Evolutionary conservation across 2,797 vertebrate genomes (phyloP).

Genomic region (Melopsittacus undulatus): DNA sequence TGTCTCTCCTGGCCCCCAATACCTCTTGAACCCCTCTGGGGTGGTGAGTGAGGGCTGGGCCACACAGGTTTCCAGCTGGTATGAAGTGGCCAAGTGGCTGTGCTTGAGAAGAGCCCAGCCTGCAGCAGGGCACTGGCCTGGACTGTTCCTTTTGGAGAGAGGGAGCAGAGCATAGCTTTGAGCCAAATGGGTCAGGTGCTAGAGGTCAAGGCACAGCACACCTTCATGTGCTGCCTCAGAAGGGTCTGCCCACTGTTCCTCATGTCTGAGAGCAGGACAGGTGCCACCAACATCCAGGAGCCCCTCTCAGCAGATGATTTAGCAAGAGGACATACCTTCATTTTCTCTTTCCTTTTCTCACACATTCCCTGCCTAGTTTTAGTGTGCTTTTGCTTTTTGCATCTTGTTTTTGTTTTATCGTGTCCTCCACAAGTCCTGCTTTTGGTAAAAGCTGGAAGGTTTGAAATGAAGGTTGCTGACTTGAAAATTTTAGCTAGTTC

Average conservation of each 20-base stretch:
- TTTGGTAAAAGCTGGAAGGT: neutral
- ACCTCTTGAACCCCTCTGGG: neutral
- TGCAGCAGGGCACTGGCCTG: too few species aligned
- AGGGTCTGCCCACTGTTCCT: neutral
- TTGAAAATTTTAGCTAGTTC: neutral
- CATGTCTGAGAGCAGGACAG: neutral
- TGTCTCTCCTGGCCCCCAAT: fast-evolving
- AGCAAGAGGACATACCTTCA: fast-evolving
- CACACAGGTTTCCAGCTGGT: neutral
- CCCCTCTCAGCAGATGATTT: fast-evolving
- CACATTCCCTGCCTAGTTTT: neutral
- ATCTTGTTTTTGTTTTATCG: neutral
- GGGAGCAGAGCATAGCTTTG: fast-evolving
- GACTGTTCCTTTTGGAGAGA: fast-evolving
- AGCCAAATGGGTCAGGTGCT: fast-evolving
- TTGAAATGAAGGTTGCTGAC: neutral
- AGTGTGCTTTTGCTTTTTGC: neutral
- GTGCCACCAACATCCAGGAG: neutral
- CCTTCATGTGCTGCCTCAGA: fast-evolving
- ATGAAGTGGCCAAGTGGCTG: too few species aligned
- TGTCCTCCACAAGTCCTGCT: neutral
- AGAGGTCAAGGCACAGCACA: fast-evolving
- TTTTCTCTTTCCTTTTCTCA: neutral
- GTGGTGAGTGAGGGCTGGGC: too few species aligned
- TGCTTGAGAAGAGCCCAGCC: fast-evolving